Evolutionary conservation across 2,797 vertebrate genomes (phyloP), one percentile per base, ranked within the genome.

Genomic region (Artibeus lituratus): DNA sequence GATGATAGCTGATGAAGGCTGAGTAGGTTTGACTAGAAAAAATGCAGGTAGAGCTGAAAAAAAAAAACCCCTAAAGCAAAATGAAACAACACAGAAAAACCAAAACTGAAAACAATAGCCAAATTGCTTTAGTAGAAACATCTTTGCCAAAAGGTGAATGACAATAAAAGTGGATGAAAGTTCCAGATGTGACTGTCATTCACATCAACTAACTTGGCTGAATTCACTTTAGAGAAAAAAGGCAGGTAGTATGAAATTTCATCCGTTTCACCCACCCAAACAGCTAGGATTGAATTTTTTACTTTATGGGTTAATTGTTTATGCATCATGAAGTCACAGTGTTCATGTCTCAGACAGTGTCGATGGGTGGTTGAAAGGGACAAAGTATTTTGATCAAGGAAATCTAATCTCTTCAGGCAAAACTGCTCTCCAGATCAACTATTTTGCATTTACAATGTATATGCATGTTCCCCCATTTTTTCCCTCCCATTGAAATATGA

Each of bases 401-500:
- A 88, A 86, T 82, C 62, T 70, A 47, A 84, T 72, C 42, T 92
- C 55, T 94, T 92, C 19, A 62, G 82, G 44, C 53, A 81, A 88
- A 94, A 91, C n/a, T 65, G 76, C 18, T 80, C 53, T 37, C 62
- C 9, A 80, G 14, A 39, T 10, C 22, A 84, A 51, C 80, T 35
- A 77, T n/a, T 87, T 91, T 78, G 39, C 69, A 37, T 73, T 91
- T 88, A 65, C 80, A 74, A 19, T 44, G n/a, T 39, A 91, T 39
- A 80, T 35, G 24, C 37, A 93, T 84, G 10, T 76, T 67, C 37
- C 55, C 22, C 12, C 0, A 4, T 42, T 65, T 77, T 73, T 47
- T 24, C n/a, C 29, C 37, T 92, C 49, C 26, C 29, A 12, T 29
- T 90, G 70, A 96, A 92, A 89, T 55, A 73, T 84, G 94, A 92